Base-by-base conservation (phyloP, 2,113 vertebrate genomes). In the Ramphastos sulfuratus region DNA sequence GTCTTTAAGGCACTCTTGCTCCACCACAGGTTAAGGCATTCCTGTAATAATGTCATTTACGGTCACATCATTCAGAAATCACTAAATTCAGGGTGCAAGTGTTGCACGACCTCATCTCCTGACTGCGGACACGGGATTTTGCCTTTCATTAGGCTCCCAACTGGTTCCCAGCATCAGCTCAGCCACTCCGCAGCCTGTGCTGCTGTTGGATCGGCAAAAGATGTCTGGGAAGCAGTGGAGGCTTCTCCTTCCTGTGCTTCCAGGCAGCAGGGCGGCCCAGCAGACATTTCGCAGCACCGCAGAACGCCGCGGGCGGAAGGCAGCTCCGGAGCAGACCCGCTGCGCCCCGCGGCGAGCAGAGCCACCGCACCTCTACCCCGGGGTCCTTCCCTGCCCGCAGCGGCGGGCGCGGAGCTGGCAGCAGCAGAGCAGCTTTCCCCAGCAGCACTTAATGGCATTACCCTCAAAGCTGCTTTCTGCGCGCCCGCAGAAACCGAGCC, bases 401-500 rank as follows among this genome's bases (percentile, higher is more conserved):
- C 50, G 12, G 50, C 12, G 23, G 48, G 10, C 23, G 23, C 37
- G 20, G 52, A 6, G 56, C 31, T 0, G 15, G 44, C 50, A 24
- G 50, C 64, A 13, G 80, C 82, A 15, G 66, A 8, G 84, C 87
- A 2, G 76, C 82, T 93, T 77, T 75, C 61, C n/a, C 76, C 92
- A 24, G n/a, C 88, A 30, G 88, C 93, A 30, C 8, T 88, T 94
- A 95, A 86, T 69, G 39, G 95, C 88, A 92, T 90, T 94, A 90
- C 5, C 7, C 65, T 2, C 4, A 74, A 92, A 95, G 93, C 93
- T 0, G 93, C 92, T 96, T 93, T 52, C 85, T 3, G 80, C 4
- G 11, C 81, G 90, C 54, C 54, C 1, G 65, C 3, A 21, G 92
- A 92, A 85, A 94, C 31, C 5, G 92, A 94, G 76, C 85, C 27